These are phyloP conservation scores for Tiliacea aurago DNA, from an alignment of 2,888 invertebrate genomes.

Conservation along the genomic window DNA sequence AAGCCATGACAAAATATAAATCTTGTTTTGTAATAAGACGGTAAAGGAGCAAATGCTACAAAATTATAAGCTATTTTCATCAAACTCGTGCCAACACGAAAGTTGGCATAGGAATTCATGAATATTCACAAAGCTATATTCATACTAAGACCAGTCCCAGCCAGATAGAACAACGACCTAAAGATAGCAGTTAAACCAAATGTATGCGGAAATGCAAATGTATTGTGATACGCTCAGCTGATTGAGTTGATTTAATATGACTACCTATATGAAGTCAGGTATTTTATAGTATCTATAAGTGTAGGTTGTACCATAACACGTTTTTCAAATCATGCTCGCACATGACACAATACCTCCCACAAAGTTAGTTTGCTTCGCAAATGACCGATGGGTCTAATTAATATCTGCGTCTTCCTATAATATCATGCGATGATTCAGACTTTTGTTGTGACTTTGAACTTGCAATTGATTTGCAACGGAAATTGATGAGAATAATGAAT, in stretches of 20 bases:
- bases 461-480: constrained; percentile 8
- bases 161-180: constrained; percentile 24
- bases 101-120: background rate
- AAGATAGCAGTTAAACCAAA: background rate
- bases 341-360: constrained; percentile 32
- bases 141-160: background rate
- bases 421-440: constrained; percentile 16
- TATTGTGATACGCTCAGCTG: constrained; percentile 45
- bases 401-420: constrained; percentile 26
- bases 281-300: constrained; percentile 35
- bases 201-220: constrained; percentile 48
- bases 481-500: background rate
- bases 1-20: no score
- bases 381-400: constrained; percentile 39
- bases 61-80: background rate
- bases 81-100: background rate
- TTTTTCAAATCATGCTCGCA: constrained; percentile 39
- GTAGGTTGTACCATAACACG: constrained; percentile 35
- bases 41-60: background rate
- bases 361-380: constrained; percentile 13
- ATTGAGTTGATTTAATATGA: constrained; percentile 39
- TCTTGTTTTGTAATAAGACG: no score
- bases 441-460: constrained; percentile 1
- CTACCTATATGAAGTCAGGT: constrained; percentile 3
- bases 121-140: background rate